Evolutionary conservation across 2,797 vertebrate genomes (phyloP), one percentile per base, ranked within the genome.

Genomic region (Chaetodon trifasciatus): DNA sequence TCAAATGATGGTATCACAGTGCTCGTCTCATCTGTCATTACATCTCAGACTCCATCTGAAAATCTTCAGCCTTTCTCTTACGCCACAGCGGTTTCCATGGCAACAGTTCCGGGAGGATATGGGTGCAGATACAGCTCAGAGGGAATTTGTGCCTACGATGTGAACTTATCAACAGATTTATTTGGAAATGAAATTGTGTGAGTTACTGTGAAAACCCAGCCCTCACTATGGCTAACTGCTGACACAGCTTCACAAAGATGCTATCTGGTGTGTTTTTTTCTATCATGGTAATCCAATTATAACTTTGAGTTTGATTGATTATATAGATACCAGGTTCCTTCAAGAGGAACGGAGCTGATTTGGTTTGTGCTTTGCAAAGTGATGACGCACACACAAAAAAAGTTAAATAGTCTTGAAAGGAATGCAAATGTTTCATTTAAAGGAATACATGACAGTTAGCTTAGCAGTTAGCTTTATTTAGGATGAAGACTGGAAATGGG

Each of bases 1-100:
- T 52, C 57, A 61, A 83, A 68, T 40, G 52, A 76, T 55, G 21
- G 39, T 87, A 87, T 92, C 93, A 88, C 95, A 95, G 95, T 94
- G 93, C 93, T 94, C 86, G 83, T 88, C 88, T 95, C 79, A 76
- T 95, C 93, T 94, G 93, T 90, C 89, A 93, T 91, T 89, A 91
- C 92, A 95, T 96, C 93, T 94, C 92, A 90, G 93, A 88, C 92
- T 91, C 89, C 92, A 91, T 92, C 95, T 90, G 84, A 91, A 95
- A 95, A 93, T 88, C 87, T 87, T 94, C 92, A 94, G 94, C 91
- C 90, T 91, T 80, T 63, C 93, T 95, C 92, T 95, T 95, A 96
- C 90, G 92, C 94, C 91, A 92, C 89, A 85, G 92, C 84, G 2
- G 96, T 97, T 96, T 93, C 96, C 88, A 96, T 96, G 95, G 96